phyloP scores from a whole-genome alignment of 2,888 invertebrate species.

The Atethmia centrago region DNA sequence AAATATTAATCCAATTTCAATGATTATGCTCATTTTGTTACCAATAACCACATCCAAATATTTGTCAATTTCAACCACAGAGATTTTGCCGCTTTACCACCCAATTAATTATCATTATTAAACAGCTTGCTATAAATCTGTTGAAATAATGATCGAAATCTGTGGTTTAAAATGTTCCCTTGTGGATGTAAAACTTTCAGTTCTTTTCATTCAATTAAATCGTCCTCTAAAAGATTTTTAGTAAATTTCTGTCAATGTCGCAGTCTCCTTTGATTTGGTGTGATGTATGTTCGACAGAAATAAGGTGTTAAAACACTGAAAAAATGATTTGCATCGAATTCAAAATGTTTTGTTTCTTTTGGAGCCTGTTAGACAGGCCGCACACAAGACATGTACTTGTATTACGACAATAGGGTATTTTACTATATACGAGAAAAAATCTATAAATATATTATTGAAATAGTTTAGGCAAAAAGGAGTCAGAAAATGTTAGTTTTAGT shows the following conservation, averaged over 20 bases:
- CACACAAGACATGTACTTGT: no score
- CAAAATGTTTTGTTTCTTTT: background rate
- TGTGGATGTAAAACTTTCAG: background rate
- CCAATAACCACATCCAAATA: slow-evolving; percentile 7
- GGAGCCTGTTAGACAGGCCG: no score
- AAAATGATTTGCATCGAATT: background rate
- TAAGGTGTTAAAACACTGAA: background rate
- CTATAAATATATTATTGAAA: no score
- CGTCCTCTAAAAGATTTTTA: background rate
- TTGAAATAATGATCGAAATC: background rate
- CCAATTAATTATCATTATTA: slow-evolving; percentile 6
- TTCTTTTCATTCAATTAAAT: background rate
- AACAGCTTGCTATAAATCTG: background rate
- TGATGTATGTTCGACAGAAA: background rate
- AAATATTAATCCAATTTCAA: slow-evolving; percentile 2
- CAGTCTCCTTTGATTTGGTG: background rate
- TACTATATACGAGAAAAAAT: no score
- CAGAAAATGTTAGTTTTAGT: no score
- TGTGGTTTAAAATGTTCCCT: background rate
- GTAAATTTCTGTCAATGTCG: background rate
- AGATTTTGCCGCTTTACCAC: background rate
- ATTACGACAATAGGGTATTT: no score
- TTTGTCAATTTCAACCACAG: slow-evolving; percentile 22
- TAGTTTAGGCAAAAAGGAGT: no score
- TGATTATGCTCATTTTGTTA: background rate